A percentile compares a stretch with the other conserved stretches of the same genome.
Evolutionary conservation across 1,140 invertebrate genomes (phyloP).

Genomic region (Charaxes varanes): DNA sequence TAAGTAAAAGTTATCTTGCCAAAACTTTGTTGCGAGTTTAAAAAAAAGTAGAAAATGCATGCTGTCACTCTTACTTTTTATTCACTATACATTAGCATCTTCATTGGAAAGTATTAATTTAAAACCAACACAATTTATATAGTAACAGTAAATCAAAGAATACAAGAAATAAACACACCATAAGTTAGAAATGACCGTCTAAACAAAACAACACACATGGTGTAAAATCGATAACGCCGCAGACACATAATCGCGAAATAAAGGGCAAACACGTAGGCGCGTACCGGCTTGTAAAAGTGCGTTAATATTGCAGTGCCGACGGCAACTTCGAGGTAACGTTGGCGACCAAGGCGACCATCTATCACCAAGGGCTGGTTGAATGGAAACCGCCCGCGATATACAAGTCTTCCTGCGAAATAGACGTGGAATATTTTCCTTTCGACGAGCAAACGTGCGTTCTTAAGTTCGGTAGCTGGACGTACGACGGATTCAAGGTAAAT

Average conservation of each 20-base stretch:
- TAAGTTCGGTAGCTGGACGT: conserved; percentile 96
- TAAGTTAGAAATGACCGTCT: too few species aligned
- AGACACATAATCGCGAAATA: conserved; percentile 13
- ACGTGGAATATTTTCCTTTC: conserved; percentile 97
- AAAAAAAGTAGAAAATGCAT: too few species aligned
- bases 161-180: too few species aligned
- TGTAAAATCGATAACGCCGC: conserved; percentile 17
- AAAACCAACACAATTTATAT: too few species aligned
- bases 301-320: conserved; percentile 87
- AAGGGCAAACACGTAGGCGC: conserved; percentile 13
- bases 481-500: conserved; percentile 91
- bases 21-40: too few species aligned
- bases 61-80: too few species aligned
- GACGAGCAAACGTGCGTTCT: conserved; percentile 93
- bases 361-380: conserved; percentile 93
- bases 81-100: too few species aligned
- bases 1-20: too few species aligned
- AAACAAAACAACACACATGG: too few species aligned
- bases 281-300: conserved; percentile 47
- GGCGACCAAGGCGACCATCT: conserved; percentile 94
- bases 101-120: too few species aligned
- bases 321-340: conserved; percentile 98
- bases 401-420: conserved; percentile 95
- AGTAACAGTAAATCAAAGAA: too few species aligned
- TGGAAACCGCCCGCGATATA: conserved; percentile 98